Evolutionary conservation across 2,888 invertebrate genomes (phyloP), one percentile per base, ranked within the genome.

Genomic region (Chydorus sphaericus): DNA sequence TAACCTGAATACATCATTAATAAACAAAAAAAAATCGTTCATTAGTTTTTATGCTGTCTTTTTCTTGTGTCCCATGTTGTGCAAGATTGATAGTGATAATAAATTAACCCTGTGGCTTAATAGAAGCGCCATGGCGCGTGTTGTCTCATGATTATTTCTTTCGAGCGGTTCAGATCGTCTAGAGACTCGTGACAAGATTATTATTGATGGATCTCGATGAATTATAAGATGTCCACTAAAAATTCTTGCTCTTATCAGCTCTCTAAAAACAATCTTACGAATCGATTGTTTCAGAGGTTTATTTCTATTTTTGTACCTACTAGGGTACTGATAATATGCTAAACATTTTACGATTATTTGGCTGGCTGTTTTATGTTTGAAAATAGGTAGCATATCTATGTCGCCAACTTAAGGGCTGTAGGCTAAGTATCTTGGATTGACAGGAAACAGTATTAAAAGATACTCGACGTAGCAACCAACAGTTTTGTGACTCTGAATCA

Each of bases 401-500:
- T n/a, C n/a, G n/a, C n/a, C n/a, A n/a, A n/a, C n/a, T n/a, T n/a
- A n/a, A 8, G 33, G 8, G 33, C 33, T 10, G 33, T 33, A 33
- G 8, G 33, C 8, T 10, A 14, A 10, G 8, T 33, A 10, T 33
- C 33, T 33, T 33, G 33, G 14, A 33, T 33, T 10, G 14, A 33
- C 14, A 33, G 33, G 33, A 33, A 33, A 10, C 33, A 44, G 4
- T 44, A n/a, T n/a, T 89, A 0, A 86, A 85, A 73, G 84, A 89
- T 69, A 73, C 85, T 55, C 77, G 79, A 50, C 77, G 77, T 18
- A 81, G n/a, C n/a, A n/a, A n/a, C n/a, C n/a, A n/a, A 80, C 66
- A 77, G 78, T 33, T 85, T 82, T 65, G 78, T 92, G 59, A 77
- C 85, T 0, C 74, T 94, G 49, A 78, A 83, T 55, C 81, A 83